phyloP scores from a whole-genome alignment of 2,797 vertebrate species.

The Channa striata region DNA sequence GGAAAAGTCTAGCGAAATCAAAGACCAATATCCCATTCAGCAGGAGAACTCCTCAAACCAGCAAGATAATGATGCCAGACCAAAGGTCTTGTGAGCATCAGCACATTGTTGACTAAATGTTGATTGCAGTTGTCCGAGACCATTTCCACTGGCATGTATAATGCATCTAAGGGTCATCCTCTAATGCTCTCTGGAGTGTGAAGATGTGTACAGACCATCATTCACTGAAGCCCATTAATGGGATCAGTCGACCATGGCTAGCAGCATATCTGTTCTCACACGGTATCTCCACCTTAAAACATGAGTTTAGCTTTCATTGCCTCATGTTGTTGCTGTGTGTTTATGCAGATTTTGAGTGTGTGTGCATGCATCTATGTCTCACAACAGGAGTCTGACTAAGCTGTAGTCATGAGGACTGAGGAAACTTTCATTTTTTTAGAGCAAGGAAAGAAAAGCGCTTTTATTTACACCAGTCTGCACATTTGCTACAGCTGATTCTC shows the following conservation, averaged over 20 bases:
- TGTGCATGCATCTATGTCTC: background rate
- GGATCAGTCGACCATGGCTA: slow-evolving; percentile 11
- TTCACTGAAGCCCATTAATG: slow-evolving; percentile 35
- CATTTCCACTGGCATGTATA: slow-evolving; percentile 41
- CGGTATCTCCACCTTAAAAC: slow-evolving; percentile 4
- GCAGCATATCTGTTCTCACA: slow-evolving; percentile 16
- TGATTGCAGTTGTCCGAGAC: slow-evolving; percentile 12
- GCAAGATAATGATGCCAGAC: slow-evolving; percentile 20
- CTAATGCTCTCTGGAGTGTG: slow-evolving; percentile 44
- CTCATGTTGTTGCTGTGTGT: background rate
- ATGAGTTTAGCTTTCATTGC: background rate
- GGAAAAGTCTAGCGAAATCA: too few relatives aligned
- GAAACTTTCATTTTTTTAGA: slow-evolving; percentile 58
- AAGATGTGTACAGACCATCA: slow-evolving; percentile 25
- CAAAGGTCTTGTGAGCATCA: slow-evolving; percentile 27
- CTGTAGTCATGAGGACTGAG: slow-evolving; percentile 78
- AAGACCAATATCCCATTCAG: background rate
- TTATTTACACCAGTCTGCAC: slow-evolving; percentile 58
- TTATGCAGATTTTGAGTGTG: background rate
- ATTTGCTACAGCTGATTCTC: slow-evolving; percentile 70
- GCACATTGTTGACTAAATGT: slow-evolving; percentile 43
- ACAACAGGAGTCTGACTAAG: slow-evolving; percentile 69
- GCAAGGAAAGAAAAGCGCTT: slow-evolving; percentile 66
- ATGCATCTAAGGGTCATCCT: slow-evolving; percentile 44
- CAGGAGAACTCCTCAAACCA: slow-evolving; percentile 4